These are phyloP conservation scores for Cavia aperea DNA, from an alignment of 2,113 vertebrate genomes.

Conservation along the genomic window DNA sequence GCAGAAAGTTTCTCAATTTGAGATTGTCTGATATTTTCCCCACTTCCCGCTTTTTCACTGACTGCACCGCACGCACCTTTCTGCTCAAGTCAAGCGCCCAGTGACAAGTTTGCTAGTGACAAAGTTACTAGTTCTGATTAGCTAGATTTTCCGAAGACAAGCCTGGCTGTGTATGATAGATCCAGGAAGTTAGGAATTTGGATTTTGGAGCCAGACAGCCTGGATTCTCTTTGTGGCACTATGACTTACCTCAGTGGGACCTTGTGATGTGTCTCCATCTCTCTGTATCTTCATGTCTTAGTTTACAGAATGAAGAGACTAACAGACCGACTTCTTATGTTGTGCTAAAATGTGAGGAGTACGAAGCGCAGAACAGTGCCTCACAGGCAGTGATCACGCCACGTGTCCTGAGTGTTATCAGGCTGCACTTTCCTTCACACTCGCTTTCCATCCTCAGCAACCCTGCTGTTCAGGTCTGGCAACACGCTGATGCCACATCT, in stretches of 20 bases:
- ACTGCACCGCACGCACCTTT: not conserved
- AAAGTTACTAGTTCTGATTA: not conserved
- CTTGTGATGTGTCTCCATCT: not conserved
- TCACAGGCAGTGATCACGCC: rapidly evolving
- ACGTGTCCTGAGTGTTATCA: not conserved
- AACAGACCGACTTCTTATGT: not conserved
- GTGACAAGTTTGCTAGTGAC: not conserved
- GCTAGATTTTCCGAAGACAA: not conserved
- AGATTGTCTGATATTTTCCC: not conserved
- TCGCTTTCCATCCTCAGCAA: too few species aligned
- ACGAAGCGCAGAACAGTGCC: not conserved
- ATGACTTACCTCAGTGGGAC: not conserved
- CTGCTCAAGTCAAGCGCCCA: not conserved
- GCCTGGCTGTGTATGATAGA: not conserved
- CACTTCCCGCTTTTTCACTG: not conserved
- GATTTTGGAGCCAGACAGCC: not conserved
- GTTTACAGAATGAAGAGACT: not conserved
- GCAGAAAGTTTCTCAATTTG: not conserved
- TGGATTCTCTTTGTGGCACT: not conserved
- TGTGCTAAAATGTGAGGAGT: not conserved
- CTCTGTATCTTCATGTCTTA: not conserved
- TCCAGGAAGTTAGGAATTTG: not conserved
- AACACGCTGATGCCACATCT: not conserved
- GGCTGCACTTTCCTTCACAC: rapidly evolving
- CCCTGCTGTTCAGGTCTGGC: not conserved